These are phyloP conservation scores for Acronicta psi DNA, from an alignment of 2,888 invertebrate genomes.

Conservation along the genomic window DNA sequence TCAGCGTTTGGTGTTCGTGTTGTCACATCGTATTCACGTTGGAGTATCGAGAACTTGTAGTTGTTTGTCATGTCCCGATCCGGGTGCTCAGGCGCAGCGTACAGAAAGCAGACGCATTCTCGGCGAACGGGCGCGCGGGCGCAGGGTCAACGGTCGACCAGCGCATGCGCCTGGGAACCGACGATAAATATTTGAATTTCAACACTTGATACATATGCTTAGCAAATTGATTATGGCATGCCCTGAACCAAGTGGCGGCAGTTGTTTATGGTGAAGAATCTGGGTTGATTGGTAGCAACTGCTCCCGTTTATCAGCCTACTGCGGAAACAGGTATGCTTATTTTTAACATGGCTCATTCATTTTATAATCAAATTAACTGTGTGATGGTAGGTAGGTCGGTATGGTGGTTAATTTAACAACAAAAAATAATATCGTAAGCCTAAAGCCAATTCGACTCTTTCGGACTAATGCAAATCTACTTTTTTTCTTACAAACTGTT, in stretches of 20 bases:
- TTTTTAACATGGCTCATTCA: conserved; percentile 8
- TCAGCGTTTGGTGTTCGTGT: conserved; percentile 26
- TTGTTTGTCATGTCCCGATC: conserved; percentile 68
- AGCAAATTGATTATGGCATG: conserved; percentile 85
- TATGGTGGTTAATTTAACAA: too few relatives aligned
- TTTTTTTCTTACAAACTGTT: too few relatives aligned
- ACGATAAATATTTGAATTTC: conserved; percentile 88
- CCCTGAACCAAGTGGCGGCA: conserved; percentile 65
- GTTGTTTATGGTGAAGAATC: conserved; percentile 71
- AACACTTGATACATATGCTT: conserved; percentile 88
- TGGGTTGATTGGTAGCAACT: conserved; percentile 57
- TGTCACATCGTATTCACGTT: conserved; percentile 50
- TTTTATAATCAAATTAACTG: neutral
- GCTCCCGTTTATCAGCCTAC: conserved; percentile 16
- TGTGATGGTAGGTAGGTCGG: too few relatives aligned
- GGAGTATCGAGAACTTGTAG: conserved; percentile 63
- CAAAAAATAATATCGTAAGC: too few relatives aligned
- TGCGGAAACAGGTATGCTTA: conserved; percentile 4
- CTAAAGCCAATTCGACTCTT: too few relatives aligned
- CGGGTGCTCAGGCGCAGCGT: conserved; percentile 69
- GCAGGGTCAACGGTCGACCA: conserved; percentile 86
- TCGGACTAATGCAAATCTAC: too few relatives aligned
- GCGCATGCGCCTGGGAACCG: conserved; percentile 83
- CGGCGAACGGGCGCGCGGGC: conserved; percentile 66
- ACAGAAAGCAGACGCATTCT: conserved; percentile 79